Conservation (phyloP, 2,113 vertebrate species). For the Apteryx owenii region DNA sequence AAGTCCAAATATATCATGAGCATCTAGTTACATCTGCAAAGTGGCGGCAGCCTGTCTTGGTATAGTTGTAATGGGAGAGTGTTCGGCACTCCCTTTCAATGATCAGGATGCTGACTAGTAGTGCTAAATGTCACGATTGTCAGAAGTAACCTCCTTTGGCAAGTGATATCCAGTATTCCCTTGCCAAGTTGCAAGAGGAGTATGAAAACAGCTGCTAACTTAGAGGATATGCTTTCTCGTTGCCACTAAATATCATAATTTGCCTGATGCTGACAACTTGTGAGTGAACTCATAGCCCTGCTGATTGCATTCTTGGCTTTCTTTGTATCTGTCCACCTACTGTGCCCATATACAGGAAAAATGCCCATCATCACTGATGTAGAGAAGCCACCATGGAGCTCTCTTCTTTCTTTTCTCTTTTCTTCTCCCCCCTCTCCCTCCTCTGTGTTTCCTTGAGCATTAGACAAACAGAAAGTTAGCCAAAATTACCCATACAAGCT, state of each 20-base stretch:
- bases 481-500: no score
- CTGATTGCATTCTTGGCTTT: neutral
- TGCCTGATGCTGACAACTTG: neutral
- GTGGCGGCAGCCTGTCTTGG: neutral
- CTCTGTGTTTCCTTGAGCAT: no score
- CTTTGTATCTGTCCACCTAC: neutral
- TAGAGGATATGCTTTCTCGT: neutral
- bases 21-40: neutral
- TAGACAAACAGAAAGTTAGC: no score
- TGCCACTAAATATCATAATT: neutral
- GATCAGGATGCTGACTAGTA: neutral
- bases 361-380: neutral
- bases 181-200: neutral
- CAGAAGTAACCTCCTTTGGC: neutral
- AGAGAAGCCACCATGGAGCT: no score
- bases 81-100: neutral
- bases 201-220: neutral
- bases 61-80: neutral
- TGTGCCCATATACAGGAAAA: neutral
- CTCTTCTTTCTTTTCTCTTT: no score
- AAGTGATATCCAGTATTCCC: neutral
- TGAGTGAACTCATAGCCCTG: neutral
- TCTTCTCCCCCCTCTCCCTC: no score
- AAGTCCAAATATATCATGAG: neutral
- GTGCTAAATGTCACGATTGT: neutral